Evolutionary conservation across 1,140 invertebrate genomes (phyloP).

Genomic region (Magallana gigas): DNA sequence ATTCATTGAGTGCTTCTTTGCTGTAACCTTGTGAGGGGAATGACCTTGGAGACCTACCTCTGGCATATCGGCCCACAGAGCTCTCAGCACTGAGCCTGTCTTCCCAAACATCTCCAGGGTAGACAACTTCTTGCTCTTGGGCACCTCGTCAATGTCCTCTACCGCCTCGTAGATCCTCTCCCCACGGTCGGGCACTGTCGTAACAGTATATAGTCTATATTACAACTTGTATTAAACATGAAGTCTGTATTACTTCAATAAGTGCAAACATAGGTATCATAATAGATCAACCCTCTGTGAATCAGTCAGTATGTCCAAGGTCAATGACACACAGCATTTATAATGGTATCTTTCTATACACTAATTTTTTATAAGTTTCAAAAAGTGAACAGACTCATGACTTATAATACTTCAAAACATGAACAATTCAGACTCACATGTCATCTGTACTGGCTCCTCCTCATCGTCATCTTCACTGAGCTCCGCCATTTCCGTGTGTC

Average conservation of each 20-base stretch:
- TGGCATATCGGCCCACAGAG: conserved; percentile 96
- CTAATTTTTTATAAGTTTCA: too few relatives aligned
- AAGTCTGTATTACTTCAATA: too few relatives aligned
- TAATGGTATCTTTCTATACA: too few relatives aligned
- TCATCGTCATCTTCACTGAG: conserved; percentile 63
- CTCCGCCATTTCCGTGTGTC: conserved; percentile 49
- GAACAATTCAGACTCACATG: not conserved
- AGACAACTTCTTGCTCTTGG: conserved; percentile 54
- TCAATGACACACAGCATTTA: too few relatives aligned
- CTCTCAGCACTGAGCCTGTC: conserved; percentile 80
- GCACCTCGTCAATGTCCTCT: conserved; percentile 45
- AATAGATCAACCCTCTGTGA: too few relatives aligned
- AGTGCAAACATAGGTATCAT: too few relatives aligned
- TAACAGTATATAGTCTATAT: not conserved
- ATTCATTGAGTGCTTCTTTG: too few relatives aligned
- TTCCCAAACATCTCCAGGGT: conserved; percentile 67
- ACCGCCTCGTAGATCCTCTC: conserved; percentile 58
- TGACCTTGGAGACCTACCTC: conserved; percentile 83
- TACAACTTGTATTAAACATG: too few relatives aligned
- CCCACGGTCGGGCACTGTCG: conserved; percentile 22
- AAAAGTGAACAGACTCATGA: too few relatives aligned
- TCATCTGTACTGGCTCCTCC: conserved; percentile 47
- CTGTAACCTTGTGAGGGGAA: too few relatives aligned
- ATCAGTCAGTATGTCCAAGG: too few relatives aligned
- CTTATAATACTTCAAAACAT: too few relatives aligned